Base-by-base conservation (phyloP, 2,888 invertebrate genomes). In the Nomada ferruginata region DNA sequence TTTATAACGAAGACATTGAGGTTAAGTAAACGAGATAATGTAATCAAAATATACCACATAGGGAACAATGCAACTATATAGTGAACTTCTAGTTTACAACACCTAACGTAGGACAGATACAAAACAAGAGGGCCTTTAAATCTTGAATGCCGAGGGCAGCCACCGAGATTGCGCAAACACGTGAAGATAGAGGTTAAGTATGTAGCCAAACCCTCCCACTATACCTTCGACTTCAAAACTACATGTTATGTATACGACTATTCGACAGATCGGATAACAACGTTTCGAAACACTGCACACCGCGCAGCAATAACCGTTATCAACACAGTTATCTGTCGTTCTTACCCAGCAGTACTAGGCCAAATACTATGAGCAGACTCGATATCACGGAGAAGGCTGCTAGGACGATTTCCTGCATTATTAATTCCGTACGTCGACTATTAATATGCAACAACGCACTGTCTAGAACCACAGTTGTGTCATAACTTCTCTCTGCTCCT, bases 331-430 rank as follows among this genome's bases (percentile, higher is more conserved):
- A 73, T 73, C 63, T 72, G 74, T 74, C 65, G 60, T 72, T 87
- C 94, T 95, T 95, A 96, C 96, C 96, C 92, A 96, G 93, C 79
- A 94, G 90, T 86, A 96, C 95, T 89, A 95, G 95, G 75, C 95
- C 92, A 89, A 95, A 94, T 82, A 95, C 95, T 91, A 96, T 94
- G 87, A 94, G 91, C 86, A 95, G 92, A 85, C 95, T 95, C 84
- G 95, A 95, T 89, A 95, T 88, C 87, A 95, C 94, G 76, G 95
- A 95, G 88, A 95, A 92, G 79, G 94, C 92, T 84, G 94, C 94
- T 85, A 95, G 91, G 84, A 94, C 87, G 87, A 94, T 92, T 91
- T 95, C 94, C 94, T 94, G 92, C 92, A 93, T 93, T 91, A 91
- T 91, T 83, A 82, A 79, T 70, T 78, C 68, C 66, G 79, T 64